Evolutionary conservation across 1,140 invertebrate genomes (phyloP).

Genomic region (Venturia canescens): DNA sequence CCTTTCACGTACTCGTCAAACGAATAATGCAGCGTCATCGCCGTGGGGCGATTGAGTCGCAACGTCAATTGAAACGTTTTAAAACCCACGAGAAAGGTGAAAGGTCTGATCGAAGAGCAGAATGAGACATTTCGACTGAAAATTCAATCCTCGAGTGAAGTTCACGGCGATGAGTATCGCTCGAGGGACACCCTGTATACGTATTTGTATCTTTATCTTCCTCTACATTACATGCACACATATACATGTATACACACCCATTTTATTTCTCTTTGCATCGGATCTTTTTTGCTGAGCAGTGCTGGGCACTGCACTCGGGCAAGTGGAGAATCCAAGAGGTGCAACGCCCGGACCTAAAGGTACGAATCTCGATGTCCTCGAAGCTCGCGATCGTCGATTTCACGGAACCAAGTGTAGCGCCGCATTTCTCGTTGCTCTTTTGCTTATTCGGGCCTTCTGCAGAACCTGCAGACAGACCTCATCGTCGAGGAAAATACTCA

Average conservation of each 20-base stretch:
- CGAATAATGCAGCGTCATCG: no score
- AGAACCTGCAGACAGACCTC: slow-evolving; percentile 6
- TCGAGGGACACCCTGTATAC: no score
- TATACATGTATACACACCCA: slow-evolving; percentile 6
- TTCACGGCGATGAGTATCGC: no score
- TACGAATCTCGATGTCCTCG: slow-evolving; percentile 55
- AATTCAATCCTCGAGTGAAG: no score
- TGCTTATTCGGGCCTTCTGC: neutral
- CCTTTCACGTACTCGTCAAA: no score
- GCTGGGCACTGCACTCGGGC: slow-evolving; percentile 8
- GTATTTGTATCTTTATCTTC: no score
- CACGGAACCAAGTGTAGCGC: slow-evolving; percentile 53
- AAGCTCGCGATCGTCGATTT: slow-evolving; percentile 58
- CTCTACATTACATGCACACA: slow-evolving; percentile 4
- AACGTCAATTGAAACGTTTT: no score
- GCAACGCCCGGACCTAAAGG: slow-evolving; percentile 19
- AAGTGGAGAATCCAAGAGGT: neutral
- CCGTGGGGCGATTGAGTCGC: no score
- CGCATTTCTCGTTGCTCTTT: slow-evolving; percentile 15
- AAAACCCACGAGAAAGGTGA: no score
- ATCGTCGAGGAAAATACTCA: slow-evolving; percentile 7
- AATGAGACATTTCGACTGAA: no score
- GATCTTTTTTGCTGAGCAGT: slow-evolving; percentile 16
- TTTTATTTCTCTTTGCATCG: slow-evolving; percentile 23
- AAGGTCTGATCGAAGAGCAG: no score